Evolutionary conservation across 2,888 invertebrate species (phyloP).

Genomic region (Limnephilus rhombicus): DNA sequence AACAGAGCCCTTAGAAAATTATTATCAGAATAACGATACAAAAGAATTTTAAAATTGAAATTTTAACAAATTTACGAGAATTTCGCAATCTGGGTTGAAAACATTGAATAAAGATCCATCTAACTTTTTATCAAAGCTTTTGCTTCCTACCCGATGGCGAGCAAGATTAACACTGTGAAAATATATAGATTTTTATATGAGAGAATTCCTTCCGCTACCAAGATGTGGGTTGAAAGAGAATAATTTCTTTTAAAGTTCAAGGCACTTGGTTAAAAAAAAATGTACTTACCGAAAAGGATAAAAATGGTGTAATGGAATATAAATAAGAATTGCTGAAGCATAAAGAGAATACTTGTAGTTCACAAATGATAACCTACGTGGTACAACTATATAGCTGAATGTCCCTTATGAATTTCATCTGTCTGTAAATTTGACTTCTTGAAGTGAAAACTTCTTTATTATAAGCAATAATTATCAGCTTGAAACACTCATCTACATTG

Average conservation of each 20-base stretch:
- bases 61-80: neutral
- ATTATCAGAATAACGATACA: neutral
- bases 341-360: neutral
- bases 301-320: neutral
- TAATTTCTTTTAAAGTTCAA: neutral
- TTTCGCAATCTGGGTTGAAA: neutral
- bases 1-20: neutral
- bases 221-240: neutral
- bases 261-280: neutral
- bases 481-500: too few species aligned
- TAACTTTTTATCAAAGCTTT: neutral
- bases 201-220: neutral
- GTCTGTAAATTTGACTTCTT: too few species aligned
- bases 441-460: too few species aligned
- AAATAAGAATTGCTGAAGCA: neutral
- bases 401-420: too few species aligned
- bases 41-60: neutral
- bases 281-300: neutral
- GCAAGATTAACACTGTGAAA: neutral
- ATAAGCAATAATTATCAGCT: too few species aligned
- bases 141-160: neutral
- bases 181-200: neutral
- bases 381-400: too few species aligned
- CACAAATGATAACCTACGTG: neutral
- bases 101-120: neutral